Conservation (phyloP, 2,113 vertebrate species). For the Callorhinus ursinus region DNA sequence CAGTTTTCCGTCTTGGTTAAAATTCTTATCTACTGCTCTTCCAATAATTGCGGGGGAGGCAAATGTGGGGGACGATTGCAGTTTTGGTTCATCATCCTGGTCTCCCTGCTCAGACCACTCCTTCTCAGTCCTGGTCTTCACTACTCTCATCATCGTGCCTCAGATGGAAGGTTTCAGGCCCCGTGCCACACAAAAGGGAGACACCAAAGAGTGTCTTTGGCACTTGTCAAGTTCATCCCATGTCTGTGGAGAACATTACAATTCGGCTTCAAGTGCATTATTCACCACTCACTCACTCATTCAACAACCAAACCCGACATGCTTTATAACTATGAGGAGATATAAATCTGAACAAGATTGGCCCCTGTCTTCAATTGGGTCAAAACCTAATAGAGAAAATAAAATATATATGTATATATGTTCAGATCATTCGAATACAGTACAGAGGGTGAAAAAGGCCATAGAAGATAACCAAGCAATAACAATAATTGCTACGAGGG, state of each 20-base stretch:
- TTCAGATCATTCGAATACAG: slow-evolving; percentile 24
- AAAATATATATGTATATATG: not conserved
- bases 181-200: not conserved
- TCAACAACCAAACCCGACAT: not conserved
- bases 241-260: not conserved
- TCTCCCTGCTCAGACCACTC: not conserved
- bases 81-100: not conserved
- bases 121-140: not conserved
- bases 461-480: not conserved
- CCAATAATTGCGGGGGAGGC: not conserved
- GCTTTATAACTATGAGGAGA: not conserved
- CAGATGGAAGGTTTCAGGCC: not conserved
- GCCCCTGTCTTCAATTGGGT: not conserved
- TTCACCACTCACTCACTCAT: not conserved
- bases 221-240: not conserved
- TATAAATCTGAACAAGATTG: slow-evolving; percentile 9
- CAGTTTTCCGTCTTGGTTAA: not conserved
- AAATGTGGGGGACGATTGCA: not conserved
- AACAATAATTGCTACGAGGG: not conserved
- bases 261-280: not conserved
- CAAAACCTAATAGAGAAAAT: not conserved
- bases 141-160: not conserved
- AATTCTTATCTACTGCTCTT: not conserved
- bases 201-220: not conserved
- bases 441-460: not conserved